Base-by-base conservation (phyloP, 2,113 vertebrate genomes). In the Cercopithecus mona region DNA sequence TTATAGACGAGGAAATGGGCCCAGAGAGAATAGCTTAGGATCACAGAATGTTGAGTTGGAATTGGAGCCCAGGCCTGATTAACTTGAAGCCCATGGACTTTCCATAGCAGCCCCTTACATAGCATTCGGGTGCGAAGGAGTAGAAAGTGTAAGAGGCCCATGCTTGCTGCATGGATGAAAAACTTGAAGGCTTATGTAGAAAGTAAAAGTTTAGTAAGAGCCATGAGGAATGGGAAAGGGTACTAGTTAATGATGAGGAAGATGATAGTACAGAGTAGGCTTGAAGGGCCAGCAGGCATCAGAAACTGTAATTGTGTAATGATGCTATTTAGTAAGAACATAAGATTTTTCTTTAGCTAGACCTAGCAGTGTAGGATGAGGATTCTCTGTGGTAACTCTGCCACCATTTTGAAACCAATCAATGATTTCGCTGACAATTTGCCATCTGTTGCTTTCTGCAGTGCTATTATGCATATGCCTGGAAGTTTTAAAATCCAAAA, bases 401-500 rank as follows among this genome's bases (percentile, higher is more conserved):
- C 43, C 5, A 6, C 48, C n/a, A 20, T 81, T 89, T 64, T 83
- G 73, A 97, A 94, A 82, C 35, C 52, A 82, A 5, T 86, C 25
- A 78, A 25, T 87, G 14, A 64, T 83, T 87, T 90, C 40, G 14
- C 6, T 83, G 94, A 66, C 45, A 73, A 73, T 94, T 96, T 73
- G 14, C 38, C 40, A 35, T 73, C 83, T 70, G 4, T 61, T 95
- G 40, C 45, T 94, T 96, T 94, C 61, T 93, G 4, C 45, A 92
- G 7, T 89, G 57, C 72, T 75, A 0, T 78, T 81, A 40, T 50
- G 48, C 32, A 30, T 83, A 72, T 72, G 13, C 32, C 35, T 93
- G 38, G 43, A 81, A 80, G 82, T 48, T 92, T 86, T 93, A 10
- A 86, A n/a, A 82, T 75, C n/a, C 79, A 59, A 90, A 94, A 59